Conservation (phyloP, 2,797 vertebrate species). For the Rhynchotus rufescens region DNA sequence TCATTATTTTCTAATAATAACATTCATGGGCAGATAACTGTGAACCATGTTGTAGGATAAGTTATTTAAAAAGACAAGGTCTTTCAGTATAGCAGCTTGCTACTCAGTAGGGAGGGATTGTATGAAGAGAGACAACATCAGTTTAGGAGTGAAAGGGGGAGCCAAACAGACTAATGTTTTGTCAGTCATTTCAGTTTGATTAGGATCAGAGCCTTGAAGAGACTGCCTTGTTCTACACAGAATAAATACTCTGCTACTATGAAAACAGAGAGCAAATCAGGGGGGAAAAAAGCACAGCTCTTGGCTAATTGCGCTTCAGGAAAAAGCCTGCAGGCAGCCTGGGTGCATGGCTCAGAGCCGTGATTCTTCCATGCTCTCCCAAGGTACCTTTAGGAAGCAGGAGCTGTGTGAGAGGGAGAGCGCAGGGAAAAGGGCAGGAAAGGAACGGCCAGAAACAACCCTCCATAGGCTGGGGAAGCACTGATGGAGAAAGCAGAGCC, state of each 20-base stretch:
- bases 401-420: background rate
- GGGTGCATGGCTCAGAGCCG: background rate
- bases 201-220: background rate
- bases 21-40: background rate
- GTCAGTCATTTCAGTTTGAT: background rate
- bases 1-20: background rate
- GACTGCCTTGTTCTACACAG: background rate
- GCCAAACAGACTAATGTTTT: background rate
- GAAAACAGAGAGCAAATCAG: background rate
- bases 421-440: conserved; percentile 4
- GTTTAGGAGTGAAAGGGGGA: background rate
- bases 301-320: background rate
- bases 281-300: background rate
- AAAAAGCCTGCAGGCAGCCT: background rate
- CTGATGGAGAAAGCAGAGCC: conserved; percentile 59
- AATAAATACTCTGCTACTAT: background rate
- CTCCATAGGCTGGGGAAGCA: background rate
- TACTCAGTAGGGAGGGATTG: background rate
- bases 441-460: conserved; percentile 49
- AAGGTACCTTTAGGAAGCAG: background rate
- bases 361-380: background rate
- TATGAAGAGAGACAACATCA: background rate
- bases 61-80: background rate
- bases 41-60: background rate
- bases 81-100: background rate